phyloP scores from a whole-genome alignment of 1,140 invertebrate genomes.

The Homalodisca vitripennis region DNA sequence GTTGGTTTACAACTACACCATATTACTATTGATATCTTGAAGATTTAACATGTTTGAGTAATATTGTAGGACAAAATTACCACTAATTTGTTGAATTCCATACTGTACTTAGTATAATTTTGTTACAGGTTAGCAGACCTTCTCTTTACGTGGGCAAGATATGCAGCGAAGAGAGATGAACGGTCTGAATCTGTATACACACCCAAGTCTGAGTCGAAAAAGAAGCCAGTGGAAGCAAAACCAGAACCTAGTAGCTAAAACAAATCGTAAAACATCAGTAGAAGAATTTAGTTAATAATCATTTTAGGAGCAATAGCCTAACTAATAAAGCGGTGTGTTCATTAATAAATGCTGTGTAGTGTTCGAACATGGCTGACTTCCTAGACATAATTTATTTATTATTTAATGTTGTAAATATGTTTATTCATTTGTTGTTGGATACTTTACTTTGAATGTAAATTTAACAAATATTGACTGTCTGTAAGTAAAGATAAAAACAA shows the following conservation, averaged over 20 bases:
- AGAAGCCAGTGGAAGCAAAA: slow-evolving; percentile 45
- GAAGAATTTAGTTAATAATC: neutral
- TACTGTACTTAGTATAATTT: no score
- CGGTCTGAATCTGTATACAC: slow-evolving; percentile 67
- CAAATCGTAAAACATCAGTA: neutral
- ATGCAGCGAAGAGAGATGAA: slow-evolving; percentile 63
- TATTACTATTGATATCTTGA: no score
- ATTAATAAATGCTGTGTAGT: neutral
- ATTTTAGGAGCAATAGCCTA: neutral
- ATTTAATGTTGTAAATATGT: neutral
- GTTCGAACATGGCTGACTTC: neutral
- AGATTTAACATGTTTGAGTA: no score
- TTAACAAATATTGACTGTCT: neutral
- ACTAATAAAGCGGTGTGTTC: neutral
- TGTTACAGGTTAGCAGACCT: slow-evolving; percentile 66
- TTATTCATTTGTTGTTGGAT: neutral
- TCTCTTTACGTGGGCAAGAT: slow-evolving; percentile 66
- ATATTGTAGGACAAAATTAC: no score
- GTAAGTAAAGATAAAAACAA: neutral
- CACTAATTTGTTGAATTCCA: no score
- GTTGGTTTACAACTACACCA: no score
- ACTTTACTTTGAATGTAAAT: neutral
- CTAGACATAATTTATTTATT: neutral
- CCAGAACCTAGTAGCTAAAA: slow-evolving; percentile 45
- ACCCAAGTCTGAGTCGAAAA: slow-evolving; percentile 43